Percentiles rank a stretch among this genome's conserved stretches.
Conservation (phyloP, 92 coral and sea anemone genomes). For the Palythoa heliodiscus region DNA sequence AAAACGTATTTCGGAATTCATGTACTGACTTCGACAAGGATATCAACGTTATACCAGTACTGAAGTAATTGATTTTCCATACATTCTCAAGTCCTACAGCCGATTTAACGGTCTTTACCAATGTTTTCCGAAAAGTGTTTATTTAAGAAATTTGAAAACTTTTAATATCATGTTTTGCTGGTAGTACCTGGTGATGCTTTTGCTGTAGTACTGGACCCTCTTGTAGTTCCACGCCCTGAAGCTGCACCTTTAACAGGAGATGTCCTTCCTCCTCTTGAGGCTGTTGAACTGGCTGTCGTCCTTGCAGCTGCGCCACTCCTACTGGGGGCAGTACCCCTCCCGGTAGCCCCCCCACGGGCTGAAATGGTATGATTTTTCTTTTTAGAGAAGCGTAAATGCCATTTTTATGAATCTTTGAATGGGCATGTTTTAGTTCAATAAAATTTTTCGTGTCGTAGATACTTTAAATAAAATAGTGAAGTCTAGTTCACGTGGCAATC, state of each 20-base stretch:
- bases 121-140: background rate
- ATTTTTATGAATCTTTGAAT: no score
- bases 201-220: constrained; percentile 15
- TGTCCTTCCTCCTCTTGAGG: constrained; percentile 65
- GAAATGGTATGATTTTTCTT: background rate
- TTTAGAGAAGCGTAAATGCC: no score
- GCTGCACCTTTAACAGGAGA: constrained; percentile 67
- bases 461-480: no score
- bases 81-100: background rate
- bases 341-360: constrained; percentile 28
- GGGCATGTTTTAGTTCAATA: no score
- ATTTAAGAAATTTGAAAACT: background rate
- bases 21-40: background rate
- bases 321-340: constrained; percentile 27
- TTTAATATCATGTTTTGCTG: no score
- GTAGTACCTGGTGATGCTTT: constrained; percentile 8
- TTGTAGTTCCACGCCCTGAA: constrained; percentile 60
- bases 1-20: no score
- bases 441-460: no score
- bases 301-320: constrained; percentile 24
- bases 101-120: background rate
- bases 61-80: no score
- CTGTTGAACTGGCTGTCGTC: constrained; percentile 30
- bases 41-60: background rate
- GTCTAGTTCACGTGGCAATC: no score